Conservation (phyloP, 1,140 invertebrate species). For the Spodoptera frugiperda region DNA sequence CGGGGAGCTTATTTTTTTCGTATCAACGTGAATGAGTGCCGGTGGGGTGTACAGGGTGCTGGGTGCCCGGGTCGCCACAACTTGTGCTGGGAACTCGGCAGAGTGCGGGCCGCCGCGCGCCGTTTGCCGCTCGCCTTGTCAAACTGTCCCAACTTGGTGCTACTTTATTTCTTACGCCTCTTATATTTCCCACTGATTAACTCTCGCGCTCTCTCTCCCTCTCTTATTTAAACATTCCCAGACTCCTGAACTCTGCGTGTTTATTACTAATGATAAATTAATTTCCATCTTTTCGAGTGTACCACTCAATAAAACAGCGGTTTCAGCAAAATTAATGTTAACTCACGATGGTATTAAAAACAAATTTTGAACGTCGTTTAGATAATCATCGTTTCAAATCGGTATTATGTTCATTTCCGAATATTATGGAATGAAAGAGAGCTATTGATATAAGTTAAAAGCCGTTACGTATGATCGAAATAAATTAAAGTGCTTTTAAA, state of each 20-base stretch:
- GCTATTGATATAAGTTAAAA: conserved; percentile 27
- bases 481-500: conserved; percentile 23
- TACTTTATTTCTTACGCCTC: conserved; percentile 49
- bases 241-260: conserved; percentile 7
- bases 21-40: conserved; percentile 13
- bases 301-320: conserved; percentile 16
- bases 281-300: conserved; percentile 1
- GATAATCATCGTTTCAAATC: conserved; percentile 25
- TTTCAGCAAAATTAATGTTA: conserved; percentile 35
- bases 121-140: conserved; percentile 38
- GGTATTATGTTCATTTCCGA: conserved; percentile 27
- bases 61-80: conserved; percentile 15
- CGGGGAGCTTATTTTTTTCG: conserved; percentile 20
- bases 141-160: conserved; percentile 47
- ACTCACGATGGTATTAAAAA: conserved; percentile 21
- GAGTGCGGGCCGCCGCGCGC: conserved; percentile 38
- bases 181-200: conserved; percentile 48
- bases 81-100: conserved; percentile 34
- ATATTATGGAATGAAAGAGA: conserved; percentile 12
- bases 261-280: conserved; percentile 10
- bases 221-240: background rate
- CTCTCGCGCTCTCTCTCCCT: conserved; percentile 2
- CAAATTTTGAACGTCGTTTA: conserved; percentile 23
- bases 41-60: background rate
- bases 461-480: conserved; percentile 25